A percentile compares a stretch with the other conserved stretches of the same genome.
These are phyloP conservation scores for Anniella stebbinsi DNA, from an alignment of 2,797 vertebrate genomes.

Conservation along the genomic window DNA sequence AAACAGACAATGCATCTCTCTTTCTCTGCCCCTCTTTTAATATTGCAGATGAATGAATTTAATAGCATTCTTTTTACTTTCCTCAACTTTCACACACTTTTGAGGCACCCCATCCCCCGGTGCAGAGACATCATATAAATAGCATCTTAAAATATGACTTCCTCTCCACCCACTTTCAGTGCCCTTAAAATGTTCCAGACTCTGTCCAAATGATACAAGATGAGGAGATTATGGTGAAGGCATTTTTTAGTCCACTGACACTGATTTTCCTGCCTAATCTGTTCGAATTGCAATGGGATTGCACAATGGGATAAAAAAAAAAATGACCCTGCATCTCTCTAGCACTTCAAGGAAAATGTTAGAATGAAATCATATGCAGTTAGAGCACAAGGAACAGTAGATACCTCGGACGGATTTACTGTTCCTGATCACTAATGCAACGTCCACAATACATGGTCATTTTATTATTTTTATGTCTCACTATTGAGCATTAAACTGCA, in stretches of 20 bases:
- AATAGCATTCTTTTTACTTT: too few relatives aligned
- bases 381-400: not conserved
- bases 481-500: not conserved
- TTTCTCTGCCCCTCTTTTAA: too few relatives aligned
- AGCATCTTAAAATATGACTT: not conserved
- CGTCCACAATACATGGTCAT: not conserved
- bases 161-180: not conserved
- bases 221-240: slow-evolving; percentile 10
- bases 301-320: not conserved
- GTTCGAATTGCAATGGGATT: slow-evolving; percentile 28
- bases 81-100: not conserved
- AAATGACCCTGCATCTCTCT: slow-evolving; percentile 22
- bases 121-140: not conserved
- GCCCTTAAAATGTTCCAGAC: slow-evolving; percentile 34
- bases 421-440: not conserved
- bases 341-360: not conserved
- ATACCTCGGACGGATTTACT: slow-evolving; percentile 2
- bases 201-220: slow-evolving; percentile 44
- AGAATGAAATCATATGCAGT: not conserved
- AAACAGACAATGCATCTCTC: not conserved
- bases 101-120: not conserved
- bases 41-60: too few relatives aligned
- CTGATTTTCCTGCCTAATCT: slow-evolving; percentile 39
- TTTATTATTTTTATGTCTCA: not conserved
- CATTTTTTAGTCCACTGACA: not conserved